A percentile compares a stretch with the other conserved stretches of the same genome.
Conservation (phyloP, 2,113 vertebrate species). For the Mus musculus region DNA sequence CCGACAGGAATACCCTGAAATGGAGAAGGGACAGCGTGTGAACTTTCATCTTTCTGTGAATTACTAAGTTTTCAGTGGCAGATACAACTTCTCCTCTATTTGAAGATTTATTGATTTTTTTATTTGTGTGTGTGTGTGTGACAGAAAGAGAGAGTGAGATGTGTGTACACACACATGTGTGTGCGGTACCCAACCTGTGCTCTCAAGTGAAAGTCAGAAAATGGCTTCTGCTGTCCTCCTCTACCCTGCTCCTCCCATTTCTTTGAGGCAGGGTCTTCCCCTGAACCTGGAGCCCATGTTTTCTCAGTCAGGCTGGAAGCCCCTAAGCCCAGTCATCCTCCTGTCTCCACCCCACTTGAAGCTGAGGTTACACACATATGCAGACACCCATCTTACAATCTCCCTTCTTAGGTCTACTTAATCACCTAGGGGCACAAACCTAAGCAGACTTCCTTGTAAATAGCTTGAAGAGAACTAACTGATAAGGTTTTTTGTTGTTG, state of each 20-base stretch:
- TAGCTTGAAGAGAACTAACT: not conserved
- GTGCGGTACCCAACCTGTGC: not conserved
- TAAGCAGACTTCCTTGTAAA: not conserved
- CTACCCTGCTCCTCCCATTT: not conserved
- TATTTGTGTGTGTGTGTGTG: not conserved
- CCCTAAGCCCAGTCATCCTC: not conserved
- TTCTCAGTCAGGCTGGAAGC: not conserved
- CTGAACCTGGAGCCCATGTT: not conserved
- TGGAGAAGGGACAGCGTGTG: conserved; percentile 2
- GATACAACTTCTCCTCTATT: not conserved
- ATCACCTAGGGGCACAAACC: not conserved
- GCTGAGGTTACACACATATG: no score
- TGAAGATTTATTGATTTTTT: no score
- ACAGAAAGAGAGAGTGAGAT: no score
- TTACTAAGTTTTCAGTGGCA: not conserved
- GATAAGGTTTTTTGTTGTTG: not conserved
- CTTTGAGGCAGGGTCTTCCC: not conserved
- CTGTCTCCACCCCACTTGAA: not conserved
- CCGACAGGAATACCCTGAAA: conserved; percentile 96
- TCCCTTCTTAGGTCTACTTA: not conserved
- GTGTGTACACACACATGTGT: not conserved
- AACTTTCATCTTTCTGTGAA: not conserved
- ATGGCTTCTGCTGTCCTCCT: not conserved
- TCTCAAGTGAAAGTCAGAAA: not conserved
- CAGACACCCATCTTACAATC: not conserved